Base-by-base conservation (phyloP, 2,113 vertebrate species). In the Toxotes jaculatrix region DNA sequence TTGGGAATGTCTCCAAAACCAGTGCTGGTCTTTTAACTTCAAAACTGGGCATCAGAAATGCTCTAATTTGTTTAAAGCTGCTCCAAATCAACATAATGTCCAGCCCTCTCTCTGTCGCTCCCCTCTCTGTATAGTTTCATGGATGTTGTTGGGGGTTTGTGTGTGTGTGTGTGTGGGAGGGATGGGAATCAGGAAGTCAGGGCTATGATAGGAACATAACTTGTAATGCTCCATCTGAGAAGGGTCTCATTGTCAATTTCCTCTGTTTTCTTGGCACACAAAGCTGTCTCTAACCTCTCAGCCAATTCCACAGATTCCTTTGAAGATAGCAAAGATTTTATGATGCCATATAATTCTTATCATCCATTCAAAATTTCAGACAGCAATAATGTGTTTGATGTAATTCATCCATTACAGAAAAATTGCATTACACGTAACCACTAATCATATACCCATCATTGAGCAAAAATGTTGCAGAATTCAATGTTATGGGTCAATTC, bases 1-100 rank as follows among this genome's bases (percentile, higher is more conserved):
- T 70, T 85, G 53, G 81, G 84, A 85, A 59, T 1, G 1, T 59
- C 80, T 88, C 79, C 86, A 89, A 81, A 82, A 57, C 65, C 42
- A 12, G 27, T 51, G 16, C 63, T 60, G 61, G 31, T 74, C 16
- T 85, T 66, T 64, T 62, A 56, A 76, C 73, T 74, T 87, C 66
- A 83, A 85, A 87, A 80, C 85, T 71, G 73, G 74, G 57, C 67
- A 68, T 49, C 63, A 66, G 55, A 77, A 80, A 77, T 64, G 68
- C 0, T 66, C 74, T 79, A 85, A 85, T 87, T 91, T 85, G 69
- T 85, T 84, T 72, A 68, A 88, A 77, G 76, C 45, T 85, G 75
- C 66, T 76, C 71, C 71, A 77, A 83, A 90, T 91, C 74, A 79
- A 71, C 53, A 88, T 84, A 85, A 81, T 57, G 74, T 77, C 71